Evolutionary conservation across 53 echinoderm and acorn worm genomes (phyloP).

Genomic region (Antedon mediterranea): DNA sequence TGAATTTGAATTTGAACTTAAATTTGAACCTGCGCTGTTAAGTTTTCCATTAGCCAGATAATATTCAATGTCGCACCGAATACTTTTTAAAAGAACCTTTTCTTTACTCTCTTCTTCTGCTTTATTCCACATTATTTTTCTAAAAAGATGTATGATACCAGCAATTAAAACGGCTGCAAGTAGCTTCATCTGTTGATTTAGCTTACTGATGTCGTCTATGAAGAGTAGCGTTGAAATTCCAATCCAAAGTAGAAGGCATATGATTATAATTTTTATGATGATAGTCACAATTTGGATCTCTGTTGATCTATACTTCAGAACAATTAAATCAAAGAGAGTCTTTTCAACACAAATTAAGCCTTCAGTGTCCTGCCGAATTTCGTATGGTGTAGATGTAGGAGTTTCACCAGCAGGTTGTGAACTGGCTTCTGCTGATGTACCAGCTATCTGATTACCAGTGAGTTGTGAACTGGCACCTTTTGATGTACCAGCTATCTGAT

Average conservation of each 20-base stretch:
- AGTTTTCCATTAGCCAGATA: not conserved
- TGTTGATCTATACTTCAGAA: too few species aligned
- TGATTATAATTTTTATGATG: slow-evolving; percentile 31
- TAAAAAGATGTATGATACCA: slow-evolving; percentile 29
- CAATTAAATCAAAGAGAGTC: slow-evolving; percentile 40
- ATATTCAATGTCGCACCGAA: not conserved
- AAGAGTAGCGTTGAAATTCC: slow-evolving; percentile 42
- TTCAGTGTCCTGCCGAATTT: too few species aligned
- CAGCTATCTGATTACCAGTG: too few species aligned
- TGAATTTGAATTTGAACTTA: too few species aligned
- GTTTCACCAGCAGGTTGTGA: too few species aligned
- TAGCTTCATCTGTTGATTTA: slow-evolving; percentile 49
- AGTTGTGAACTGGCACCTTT: too few species aligned
- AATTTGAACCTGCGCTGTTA: not conserved
- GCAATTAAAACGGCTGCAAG: slow-evolving; percentile 63
- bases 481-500: too few species aligned
- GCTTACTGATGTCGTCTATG: slow-evolving; percentile 45
- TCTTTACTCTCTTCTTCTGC: not conserved
- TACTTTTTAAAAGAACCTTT: not conserved
- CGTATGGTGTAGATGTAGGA: too few species aligned
- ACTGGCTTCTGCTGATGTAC: too few species aligned
- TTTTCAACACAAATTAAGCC: slow-evolving; percentile 43
- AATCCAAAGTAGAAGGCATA: too few species aligned
- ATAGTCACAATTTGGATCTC: slow-evolving; percentile 32
- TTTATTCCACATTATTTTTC: not conserved